Conservation (phyloP, 1,140 invertebrate genomes). For the Cydia amplana region DNA sequence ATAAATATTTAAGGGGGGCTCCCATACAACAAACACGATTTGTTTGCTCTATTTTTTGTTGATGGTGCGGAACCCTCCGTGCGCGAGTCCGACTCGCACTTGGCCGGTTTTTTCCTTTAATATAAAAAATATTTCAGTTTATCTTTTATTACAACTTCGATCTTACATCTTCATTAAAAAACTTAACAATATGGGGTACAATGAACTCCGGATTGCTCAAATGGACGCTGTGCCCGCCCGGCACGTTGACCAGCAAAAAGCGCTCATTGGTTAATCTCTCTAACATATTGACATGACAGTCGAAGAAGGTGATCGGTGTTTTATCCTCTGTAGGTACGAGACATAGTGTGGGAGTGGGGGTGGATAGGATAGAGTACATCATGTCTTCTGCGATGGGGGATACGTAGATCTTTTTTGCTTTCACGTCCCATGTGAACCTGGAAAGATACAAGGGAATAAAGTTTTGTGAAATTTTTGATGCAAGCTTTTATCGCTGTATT, state of each 20-base stretch:
- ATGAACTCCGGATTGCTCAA: neutral
- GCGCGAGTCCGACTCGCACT: too few species aligned
- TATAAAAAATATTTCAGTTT: too few species aligned
- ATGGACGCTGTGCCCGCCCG: constrained; percentile 5
- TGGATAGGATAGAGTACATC: neutral
- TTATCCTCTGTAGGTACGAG: neutral
- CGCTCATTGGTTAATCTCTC: neutral
- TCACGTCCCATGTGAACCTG: constrained; percentile 2
- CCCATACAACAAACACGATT: too few species aligned
- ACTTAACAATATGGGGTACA: neutral
- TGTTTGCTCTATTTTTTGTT: too few species aligned
- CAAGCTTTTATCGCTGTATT: too few species aligned
- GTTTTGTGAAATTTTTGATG: too few species aligned
- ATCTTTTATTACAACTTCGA: too few species aligned
- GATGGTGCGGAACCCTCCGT: too few species aligned
- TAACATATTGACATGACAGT: neutral
- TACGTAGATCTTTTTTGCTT: constrained; percentile 6
- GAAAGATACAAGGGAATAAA: neutral
- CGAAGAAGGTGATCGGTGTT: neutral
- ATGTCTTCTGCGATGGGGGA: neutral
- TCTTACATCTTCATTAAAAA: neutral
- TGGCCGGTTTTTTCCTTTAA: too few species aligned
- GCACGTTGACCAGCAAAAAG: neutral
- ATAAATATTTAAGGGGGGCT: too few species aligned
- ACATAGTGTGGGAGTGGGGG: neutral